These are phyloP conservation scores for Ostrea denselamellosa DNA, from an alignment of 1,140 invertebrate genomes.

Conservation along the genomic window DNA sequence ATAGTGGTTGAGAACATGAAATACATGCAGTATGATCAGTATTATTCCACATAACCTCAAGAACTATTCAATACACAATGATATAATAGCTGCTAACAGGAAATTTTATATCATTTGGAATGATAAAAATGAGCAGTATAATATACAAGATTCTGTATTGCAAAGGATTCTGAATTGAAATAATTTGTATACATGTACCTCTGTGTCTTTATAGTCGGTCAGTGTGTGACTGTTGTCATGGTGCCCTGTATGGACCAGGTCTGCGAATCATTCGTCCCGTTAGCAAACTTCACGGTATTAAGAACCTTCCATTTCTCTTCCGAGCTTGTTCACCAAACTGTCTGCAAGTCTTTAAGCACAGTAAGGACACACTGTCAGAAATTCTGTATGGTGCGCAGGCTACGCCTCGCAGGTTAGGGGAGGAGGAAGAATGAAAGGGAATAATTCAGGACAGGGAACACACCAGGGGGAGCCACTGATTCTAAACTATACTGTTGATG, in stretches of 20 bases:
- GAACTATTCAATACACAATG: too few relatives aligned
- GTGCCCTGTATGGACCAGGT: constrained; percentile 75
- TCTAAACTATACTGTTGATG: too few relatives aligned
- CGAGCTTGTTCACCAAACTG: constrained; percentile 74
- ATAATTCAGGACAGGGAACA: not conserved
- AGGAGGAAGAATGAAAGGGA: constrained; percentile 39
- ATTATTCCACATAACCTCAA: too few relatives aligned
- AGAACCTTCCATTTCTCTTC: constrained; percentile 77
- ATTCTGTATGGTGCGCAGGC: constrained; percentile 64
- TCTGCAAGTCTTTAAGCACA: constrained; percentile 66
- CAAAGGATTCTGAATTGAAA: too few relatives aligned
- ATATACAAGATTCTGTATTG: too few relatives aligned
- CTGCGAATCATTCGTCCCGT: constrained; percentile 75
- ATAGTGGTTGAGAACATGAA: too few relatives aligned
- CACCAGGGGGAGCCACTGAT: too few relatives aligned
- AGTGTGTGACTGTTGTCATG: constrained; percentile 75
- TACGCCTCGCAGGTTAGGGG: constrained; percentile 35
- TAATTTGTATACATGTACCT: too few relatives aligned
- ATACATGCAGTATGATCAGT: too few relatives aligned
- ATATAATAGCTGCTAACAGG: too few relatives aligned
- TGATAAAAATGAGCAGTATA: too few relatives aligned
- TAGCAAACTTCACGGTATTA: constrained; percentile 74
- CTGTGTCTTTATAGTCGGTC: constrained; percentile 64
- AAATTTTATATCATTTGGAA: too few relatives aligned
- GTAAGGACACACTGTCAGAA: constrained; percentile 66